Percentiles rank a stretch among this genome's conserved stretches.
Conservation (phyloP, 2,888 invertebrate genomes). For the Cartodere bifasciata region DNA sequence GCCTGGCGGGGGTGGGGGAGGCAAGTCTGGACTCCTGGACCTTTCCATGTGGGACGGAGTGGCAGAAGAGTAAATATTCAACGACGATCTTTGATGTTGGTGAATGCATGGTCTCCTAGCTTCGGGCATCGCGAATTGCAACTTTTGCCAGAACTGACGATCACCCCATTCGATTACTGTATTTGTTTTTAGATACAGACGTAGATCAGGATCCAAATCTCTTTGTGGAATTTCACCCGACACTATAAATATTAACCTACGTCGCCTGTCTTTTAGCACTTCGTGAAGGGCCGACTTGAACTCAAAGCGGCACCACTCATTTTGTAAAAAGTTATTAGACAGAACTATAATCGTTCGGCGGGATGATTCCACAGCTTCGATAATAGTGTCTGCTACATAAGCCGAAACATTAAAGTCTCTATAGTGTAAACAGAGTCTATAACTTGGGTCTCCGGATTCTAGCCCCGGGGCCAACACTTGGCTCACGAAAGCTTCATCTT, state of each 20-base stretch:
- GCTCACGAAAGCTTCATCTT: conserved; percentile 84
- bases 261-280: conserved; percentile 73
- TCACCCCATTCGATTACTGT: conserved; percentile 90
- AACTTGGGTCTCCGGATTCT: conserved; percentile 69
- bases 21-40: conserved; percentile 48
- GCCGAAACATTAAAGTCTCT: conserved; percentile 81
- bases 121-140: conserved; percentile 83
- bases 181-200: conserved; percentile 80
- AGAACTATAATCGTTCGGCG: conserved; percentile 80
- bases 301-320: conserved; percentile 92
- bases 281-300: conserved; percentile 89
- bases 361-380: conserved; percentile 83
- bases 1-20: conserved; percentile 45
- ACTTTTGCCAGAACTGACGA: conserved; percentile 92
- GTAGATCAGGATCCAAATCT: conserved; percentile 81
- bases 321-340: conserved; percentile 85
- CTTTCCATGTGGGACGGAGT: conserved; percentile 33
- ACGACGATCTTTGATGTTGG: conserved; percentile 44
- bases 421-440: conserved; percentile 82
- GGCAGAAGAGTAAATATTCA: conserved; percentile 59
- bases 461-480: conserved; percentile 80
- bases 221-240: conserved; percentile 80
- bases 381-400: conserved; percentile 83
- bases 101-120: conserved; percentile 49
- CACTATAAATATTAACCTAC: conserved; percentile 79